Percentiles rank a stretch among this genome's conserved stretches.
Conservation (phyloP, 2,113 vertebrate species). For the Prietella phreatophila region DNA sequence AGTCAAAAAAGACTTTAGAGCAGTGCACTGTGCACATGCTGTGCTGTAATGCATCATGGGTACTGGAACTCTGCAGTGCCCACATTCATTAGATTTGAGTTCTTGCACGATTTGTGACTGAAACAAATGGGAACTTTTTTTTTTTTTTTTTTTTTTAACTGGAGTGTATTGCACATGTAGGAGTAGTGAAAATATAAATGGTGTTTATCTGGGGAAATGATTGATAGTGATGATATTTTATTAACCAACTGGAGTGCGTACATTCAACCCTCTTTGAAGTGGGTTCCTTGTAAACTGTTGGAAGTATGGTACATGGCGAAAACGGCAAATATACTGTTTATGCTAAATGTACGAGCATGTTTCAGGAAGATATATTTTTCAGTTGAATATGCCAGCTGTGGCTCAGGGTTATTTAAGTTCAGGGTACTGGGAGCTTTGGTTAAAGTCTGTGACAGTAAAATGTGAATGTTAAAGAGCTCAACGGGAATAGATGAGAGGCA, state of each 20-base stretch:
- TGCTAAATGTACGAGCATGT: too few relatives aligned
- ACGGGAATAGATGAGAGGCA: not conserved
- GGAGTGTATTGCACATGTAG: not conserved
- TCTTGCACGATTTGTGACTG: not conserved
- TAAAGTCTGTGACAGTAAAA: conserved; percentile 30
- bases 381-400: not conserved
- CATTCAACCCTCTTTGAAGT: conserved; percentile 44
- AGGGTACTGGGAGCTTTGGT: not conserved
- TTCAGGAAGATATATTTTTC: too few relatives aligned
- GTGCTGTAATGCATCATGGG: conserved; percentile 46
- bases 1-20: conserved; percentile 54
- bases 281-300: conserved; percentile 32
- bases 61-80: not conserved
- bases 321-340: not conserved
- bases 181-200: not conserved
- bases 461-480: not conserved
- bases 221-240: conserved; percentile 12
- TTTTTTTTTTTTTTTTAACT: too few relatives aligned
- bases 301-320: not conserved
- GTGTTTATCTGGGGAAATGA: conserved; percentile 13
- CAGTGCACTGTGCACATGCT: conserved; percentile 50
- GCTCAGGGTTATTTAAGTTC: conserved; percentile 41
- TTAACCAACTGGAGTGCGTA: conserved; percentile 46
- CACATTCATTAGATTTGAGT: not conserved
- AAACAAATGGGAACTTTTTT: not conserved